Evolutionary conservation across 2,888 invertebrate species (phyloP).

Genomic region (Pseudococcus viburni): DNA sequence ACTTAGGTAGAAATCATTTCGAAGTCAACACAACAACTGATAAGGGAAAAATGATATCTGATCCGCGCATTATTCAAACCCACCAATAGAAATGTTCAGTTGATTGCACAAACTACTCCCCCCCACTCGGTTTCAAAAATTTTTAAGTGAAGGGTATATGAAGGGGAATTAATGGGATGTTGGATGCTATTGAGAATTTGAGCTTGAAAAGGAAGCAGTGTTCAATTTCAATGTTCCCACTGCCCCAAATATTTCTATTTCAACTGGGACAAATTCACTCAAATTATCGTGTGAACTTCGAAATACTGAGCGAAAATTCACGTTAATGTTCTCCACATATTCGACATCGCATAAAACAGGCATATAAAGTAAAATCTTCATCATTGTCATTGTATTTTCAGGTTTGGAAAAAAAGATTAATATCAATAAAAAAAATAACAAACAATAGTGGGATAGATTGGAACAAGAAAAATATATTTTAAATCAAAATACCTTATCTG

Average conservation of each 20-base stretch:
- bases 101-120: too few species aligned
- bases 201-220: not conserved
- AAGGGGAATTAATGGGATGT: not conserved
- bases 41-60: not conserved
- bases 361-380: too few species aligned
- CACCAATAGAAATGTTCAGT: not conserved
- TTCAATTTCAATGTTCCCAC: not conserved
- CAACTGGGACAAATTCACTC: not conserved
- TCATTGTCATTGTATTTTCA: too few species aligned
- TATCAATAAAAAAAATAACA: not conserved
- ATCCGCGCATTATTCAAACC: constrained; percentile 18
- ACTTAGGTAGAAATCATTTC: not conserved
- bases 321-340: not conserved
- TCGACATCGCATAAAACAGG: not conserved
- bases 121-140: too few species aligned
- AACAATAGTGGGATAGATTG: not conserved
- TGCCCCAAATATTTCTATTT: not conserved
- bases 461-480: not conserved
- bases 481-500: not conserved
- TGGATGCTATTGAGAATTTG: not conserved
- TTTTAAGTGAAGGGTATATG: too few species aligned
- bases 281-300: not conserved
- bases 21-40: not conserved
- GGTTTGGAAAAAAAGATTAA: too few species aligned
- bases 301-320: not conserved